Evolutionary conservation across 2,888 invertebrate species (phyloP), one percentile per base, ranked within the genome.

Genomic region (Malacosoma neustria): DNA sequence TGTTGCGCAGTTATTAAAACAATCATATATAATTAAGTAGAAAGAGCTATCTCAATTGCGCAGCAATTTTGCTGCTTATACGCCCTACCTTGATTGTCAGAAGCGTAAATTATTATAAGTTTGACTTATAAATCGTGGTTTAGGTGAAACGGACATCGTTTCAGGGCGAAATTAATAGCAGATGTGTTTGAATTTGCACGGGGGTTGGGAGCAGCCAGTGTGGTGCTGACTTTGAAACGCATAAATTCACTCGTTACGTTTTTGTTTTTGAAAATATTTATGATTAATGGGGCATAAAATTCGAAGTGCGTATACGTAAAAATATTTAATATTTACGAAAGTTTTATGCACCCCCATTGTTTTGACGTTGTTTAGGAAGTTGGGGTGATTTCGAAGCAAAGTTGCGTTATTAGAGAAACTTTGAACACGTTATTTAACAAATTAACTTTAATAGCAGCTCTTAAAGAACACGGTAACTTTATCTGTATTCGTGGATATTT

Each of bases 231-330:
- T 75, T 71, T 70, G 67, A 76, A 80, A 77, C 73, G 66, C 77
- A 84, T 82, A 84, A 84, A 84, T 84, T 72, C 71, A 68, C 64
- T 72, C 64, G 69, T 69, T 65, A 63, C 66, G 63, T 63, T 70
- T 64, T 58, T 61, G 59, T 72, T 75, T 77, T 79, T 73, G 61
- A 63, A 66, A 70, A 66, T 69, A 61, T 70, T 72, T 75, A 71
- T 80, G 77, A 82, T 79, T 76, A 79, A 84, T 82, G 68, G 74
- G 65, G 65, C 68, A 66, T 76, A 73, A 76, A 80, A 77, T 79
- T 9, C 65, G 67, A 72, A 75, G 67, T 66, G 63, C 64, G 68
- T 63, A 59, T 54, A 64, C 61, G 60, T 60, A 56, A 60, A 64
- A 67, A 63, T 61, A 62, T 64, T 62, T 64, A 61, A 67, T 64